These are phyloP conservation scores for Stomorhina lunata DNA, from an alignment of 2,888 invertebrate genomes.

Conservation along the genomic window DNA sequence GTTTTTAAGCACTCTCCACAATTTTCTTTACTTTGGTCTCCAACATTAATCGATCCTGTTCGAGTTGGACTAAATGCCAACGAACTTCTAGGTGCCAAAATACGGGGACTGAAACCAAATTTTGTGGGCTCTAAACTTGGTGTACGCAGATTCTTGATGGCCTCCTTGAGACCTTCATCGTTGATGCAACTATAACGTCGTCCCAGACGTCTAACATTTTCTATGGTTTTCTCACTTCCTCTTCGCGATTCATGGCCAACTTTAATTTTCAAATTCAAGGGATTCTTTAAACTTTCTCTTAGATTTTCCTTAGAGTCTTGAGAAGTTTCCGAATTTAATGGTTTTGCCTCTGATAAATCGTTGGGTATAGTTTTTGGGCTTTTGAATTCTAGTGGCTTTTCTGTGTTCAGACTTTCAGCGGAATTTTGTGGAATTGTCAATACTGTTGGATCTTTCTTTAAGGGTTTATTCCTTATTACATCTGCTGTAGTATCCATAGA, in stretches of 20 bases:
- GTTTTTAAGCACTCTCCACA: constrained; percentile 66
- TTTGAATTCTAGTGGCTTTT: not conserved
- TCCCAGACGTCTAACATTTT: constrained; percentile 79
- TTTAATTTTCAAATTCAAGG: too few species aligned
- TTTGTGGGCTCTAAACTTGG: constrained; percentile 80
- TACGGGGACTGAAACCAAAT: constrained; percentile 40
- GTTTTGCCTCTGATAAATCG: constrained; percentile 66
- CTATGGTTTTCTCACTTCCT: constrained; percentile 58
- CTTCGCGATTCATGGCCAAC: not conserved
- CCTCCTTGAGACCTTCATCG: constrained; percentile 85
- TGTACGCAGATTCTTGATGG: constrained; percentile 84
- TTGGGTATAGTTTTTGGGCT: constrained; percentile 53
- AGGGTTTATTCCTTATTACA: constrained; percentile 23
- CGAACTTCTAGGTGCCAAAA: not conserved
- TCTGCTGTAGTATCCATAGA: constrained; percentile 67
- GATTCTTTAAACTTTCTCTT: not conserved
- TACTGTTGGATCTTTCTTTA: not conserved
- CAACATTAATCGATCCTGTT: not conserved
- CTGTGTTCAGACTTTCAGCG: too few species aligned
- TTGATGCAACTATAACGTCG: constrained; percentile 86
- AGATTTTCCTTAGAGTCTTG: constrained; percentile 39
- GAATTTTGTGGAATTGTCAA: too few species aligned
- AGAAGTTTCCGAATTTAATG: constrained; percentile 50
- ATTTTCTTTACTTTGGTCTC: too few species aligned
- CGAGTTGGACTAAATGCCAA: not conserved